phyloP scores from a whole-genome alignment of 2,113 vertebrate species.

The Scalopus aquaticus region DNA sequence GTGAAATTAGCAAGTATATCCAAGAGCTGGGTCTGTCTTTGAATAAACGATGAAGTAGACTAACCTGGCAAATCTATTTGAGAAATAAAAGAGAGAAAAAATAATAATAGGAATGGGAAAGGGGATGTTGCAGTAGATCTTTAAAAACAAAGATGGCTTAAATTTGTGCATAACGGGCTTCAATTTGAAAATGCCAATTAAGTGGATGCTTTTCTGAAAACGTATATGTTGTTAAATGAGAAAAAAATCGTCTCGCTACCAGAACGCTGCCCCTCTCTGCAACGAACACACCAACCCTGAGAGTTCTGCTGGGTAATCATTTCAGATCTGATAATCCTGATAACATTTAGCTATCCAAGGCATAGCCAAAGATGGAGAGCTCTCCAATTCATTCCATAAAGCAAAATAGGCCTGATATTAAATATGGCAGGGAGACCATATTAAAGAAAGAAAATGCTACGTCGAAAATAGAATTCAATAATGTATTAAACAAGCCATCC shows the following conservation, averaged over 20 bases:
- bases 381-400: constrained; percentile 34
- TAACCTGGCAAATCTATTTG: constrained; percentile 39
- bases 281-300: not conserved
- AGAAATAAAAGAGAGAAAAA: constrained; percentile 24
- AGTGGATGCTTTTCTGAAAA: constrained; percentile 42
- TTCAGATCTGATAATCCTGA: constrained; percentile 58
- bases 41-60: constrained; percentile 49
- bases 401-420: constrained; percentile 55
- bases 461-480: constrained; percentile 57
- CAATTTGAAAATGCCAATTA: constrained; percentile 52
- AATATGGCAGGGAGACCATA: constrained; percentile 36
- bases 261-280: not conserved
- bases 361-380: constrained; percentile 53
- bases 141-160: not conserved
- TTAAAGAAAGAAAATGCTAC: constrained; percentile 41
- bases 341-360: not conserved
- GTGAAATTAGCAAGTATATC: constrained; percentile 50
- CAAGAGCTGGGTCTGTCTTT: constrained; percentile 54
- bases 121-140: not conserved
- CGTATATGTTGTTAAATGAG: not conserved
- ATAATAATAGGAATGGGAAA: not conserved
- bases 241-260: not conserved
- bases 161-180: not conserved
- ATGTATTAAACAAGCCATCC: constrained; percentile 61
- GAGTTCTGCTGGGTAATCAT: constrained; percentile 56